Evolutionary conservation across 1,140 invertebrate genomes (phyloP).

Genomic region (Rhizoglyphus robini): DNA sequence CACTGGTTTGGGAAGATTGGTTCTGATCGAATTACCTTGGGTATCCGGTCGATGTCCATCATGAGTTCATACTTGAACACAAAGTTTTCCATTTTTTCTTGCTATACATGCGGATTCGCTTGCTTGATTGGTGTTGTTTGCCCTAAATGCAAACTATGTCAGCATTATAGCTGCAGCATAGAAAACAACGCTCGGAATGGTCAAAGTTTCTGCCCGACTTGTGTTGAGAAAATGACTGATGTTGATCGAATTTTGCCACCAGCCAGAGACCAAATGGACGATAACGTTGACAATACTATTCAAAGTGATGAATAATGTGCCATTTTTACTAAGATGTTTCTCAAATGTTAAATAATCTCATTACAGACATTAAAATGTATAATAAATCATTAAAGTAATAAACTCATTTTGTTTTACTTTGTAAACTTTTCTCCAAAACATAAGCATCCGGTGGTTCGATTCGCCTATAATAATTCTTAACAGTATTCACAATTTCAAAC

Average conservation of each 20-base stretch:
- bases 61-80: not conserved
- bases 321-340: too few relatives aligned
- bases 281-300: not conserved
- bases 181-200: not conserved
- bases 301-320: not conserved
- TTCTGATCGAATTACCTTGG: not conserved
- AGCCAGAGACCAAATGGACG: not conserved
- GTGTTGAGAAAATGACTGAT: not conserved
- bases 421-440: slow-evolving; percentile 65
- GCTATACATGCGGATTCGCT: not conserved
- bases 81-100: not conserved
- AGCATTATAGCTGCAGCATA: not conserved
- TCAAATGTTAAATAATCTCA: not conserved
- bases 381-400: not conserved
- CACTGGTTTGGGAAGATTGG: not conserved
- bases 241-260: not conserved
- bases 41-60: not conserved
- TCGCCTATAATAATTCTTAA: slow-evolving; percentile 95
- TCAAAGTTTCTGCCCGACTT: not conserved
- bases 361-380: not conserved
- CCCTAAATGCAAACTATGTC: not conserved
- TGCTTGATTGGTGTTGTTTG: not conserved
- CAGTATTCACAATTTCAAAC: slow-evolving; percentile 94
- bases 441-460: slow-evolving; percentile 97
- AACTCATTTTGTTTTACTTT: too few relatives aligned